Base-by-base conservation (phyloP, 2,113 vertebrate genomes). In the Dunckerocampus dactyliophorus region DNA sequence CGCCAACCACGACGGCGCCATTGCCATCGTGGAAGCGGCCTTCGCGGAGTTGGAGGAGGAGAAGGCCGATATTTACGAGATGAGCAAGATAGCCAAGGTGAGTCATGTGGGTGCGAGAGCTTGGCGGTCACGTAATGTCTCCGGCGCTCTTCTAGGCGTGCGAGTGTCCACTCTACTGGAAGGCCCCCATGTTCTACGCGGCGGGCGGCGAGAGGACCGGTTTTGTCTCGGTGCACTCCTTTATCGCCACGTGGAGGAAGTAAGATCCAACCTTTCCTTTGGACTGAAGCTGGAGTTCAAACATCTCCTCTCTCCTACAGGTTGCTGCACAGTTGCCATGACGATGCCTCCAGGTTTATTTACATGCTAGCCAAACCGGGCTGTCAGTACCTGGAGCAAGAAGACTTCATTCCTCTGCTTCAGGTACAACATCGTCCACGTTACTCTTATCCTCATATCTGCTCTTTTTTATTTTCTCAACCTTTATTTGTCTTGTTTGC, bases 11-110 rank as follows among this genome's bases (percentile, higher is more conserved):
- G 95, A 98, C 17, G 90, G 93, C 42, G 89, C 87, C 82, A 91
- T 99, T 61, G 76, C 83, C 76, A 92, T 90, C 87, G 81, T 95
- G 53, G 94, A 99, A 86, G 57, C 82, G 1, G 90, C 91, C 65
- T 99, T 97, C 84, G 70, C 88, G 0, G 93, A 94, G 61, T 92
- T 98, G 53, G 95, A 96, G 85, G 95, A 98, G 74, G 92, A 94
- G 80, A 98, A 95, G 87, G 95, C 92, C 9, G 94, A 94, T 63
- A 89, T 98, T 75, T 93, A 93, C 71, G 94, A 96, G 89, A 96
- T 99, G 94, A 95, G 93, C 15, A 98, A 95, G 85, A 94, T 99
- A 21, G 90, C 95, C 15, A 99, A 98, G 95, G 97, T 99, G 86
- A 77, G 39, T 14, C 31, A 17, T 37, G 1, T 2, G 22, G 8